Base-by-base conservation (phyloP, 2,888 invertebrate genomes). In the Tinea pellionella region DNA sequence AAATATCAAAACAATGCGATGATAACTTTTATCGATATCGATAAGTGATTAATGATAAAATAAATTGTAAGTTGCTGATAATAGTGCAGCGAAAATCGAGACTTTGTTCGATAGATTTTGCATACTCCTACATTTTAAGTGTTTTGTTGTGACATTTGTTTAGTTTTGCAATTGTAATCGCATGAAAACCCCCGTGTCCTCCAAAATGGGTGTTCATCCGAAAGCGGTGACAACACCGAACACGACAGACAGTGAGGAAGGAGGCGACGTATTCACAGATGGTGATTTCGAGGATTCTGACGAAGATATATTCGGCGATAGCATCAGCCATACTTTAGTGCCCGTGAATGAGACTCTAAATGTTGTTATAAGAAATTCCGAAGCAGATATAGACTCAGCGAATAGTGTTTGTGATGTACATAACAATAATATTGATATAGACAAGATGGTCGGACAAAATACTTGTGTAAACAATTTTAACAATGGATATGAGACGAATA, bases 201-300 rank as follows among this genome's bases (percentile, higher is more conserved):
- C 18, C 18, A 24, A 12, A n/a, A 85, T 86, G 85, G 85, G 80
- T 60, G 73, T 72, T 61, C 69, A 69, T 62, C 72, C 77, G 32
- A 75, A 78, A 67, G 12, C 47, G 30, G 69, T 73, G 63, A 78
- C 75, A 57, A 78, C 75, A 56, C 77, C 83, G 61, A 80, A 77
- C 63, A 80, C 79, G 66, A 85, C 78, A 62, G 85, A 84, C 60
- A 84, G 80, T 55, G 84, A 83, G 64, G 84, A 83, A 64, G 81
- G 78, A 63, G 86, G 84, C 11, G 84, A 80, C 11, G 82, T 77
- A 47, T 88, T 88, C 68, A 85, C 86, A 19, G 87, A 88, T 61
- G 88, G 75, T 11, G 87, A 88, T 66, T 85, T 86, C 61, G 83
- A 73, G 11, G 85, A 83, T 64, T 77, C 81, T 6, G 88, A 82